phyloP scores from a whole-genome alignment of 2,113 vertebrate genomes.

The Genyomyrus donnyi region DNA sequence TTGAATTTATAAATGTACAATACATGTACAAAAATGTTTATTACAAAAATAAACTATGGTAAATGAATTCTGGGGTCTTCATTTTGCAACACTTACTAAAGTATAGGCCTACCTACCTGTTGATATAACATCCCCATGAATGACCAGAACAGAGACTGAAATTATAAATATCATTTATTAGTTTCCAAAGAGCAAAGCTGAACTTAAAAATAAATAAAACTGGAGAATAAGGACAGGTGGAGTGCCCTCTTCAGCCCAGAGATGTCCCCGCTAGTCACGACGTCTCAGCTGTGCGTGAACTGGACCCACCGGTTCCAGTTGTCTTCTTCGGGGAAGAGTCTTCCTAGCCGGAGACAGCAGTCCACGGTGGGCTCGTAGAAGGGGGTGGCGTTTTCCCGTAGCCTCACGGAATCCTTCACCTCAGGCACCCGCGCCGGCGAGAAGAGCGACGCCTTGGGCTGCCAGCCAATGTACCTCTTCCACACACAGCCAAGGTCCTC shows the following conservation, averaged over 20 bases:
- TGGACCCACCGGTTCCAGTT: conserved; percentile 78
- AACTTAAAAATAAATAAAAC: not conserved
- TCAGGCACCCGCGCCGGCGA: conserved; percentile 31
- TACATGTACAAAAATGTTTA: conserved; percentile 15
- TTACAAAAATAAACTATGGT: conserved; percentile 17
- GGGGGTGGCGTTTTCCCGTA: not conserved
- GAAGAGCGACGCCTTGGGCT: conserved; percentile 61
- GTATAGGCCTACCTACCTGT: not conserved
- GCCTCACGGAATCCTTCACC: not conserved
- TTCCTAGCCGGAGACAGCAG: conserved; percentile 70
- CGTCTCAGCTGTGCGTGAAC: conserved; percentile 38
- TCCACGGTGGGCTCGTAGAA: conserved; percentile 84
- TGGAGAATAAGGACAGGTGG: not conserved
- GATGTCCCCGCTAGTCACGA: not conserved
- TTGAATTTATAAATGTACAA: conserved; percentile 2
- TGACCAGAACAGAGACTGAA: not conserved
- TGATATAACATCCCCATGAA: not conserved
- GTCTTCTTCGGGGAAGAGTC: conserved; percentile 72
- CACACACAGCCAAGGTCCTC: conserved; percentile 71
- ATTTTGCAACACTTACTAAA: not conserved
- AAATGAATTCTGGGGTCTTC: not conserved
- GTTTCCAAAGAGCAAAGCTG: not conserved
- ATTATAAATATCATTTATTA: not conserved
- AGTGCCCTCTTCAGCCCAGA: not conserved
- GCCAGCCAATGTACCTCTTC: conserved; percentile 53